phyloP scores from a whole-genome alignment of 2,113 vertebrate species.

The Poeciliopsis turrubarensis region DNA sequence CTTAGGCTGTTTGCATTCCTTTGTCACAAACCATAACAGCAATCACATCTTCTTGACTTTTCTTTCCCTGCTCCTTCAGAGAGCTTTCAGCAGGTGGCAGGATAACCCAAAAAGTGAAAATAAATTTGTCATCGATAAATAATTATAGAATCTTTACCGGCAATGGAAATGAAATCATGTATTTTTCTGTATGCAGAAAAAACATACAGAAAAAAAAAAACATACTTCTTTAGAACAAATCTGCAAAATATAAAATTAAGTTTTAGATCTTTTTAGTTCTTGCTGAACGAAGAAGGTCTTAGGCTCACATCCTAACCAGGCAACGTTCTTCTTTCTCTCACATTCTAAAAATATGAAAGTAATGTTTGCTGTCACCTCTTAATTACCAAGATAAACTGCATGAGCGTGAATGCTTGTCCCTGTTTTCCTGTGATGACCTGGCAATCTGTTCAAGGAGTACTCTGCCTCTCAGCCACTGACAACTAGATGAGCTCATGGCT shows the following conservation, averaged over 20 bases:
- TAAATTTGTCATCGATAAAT: not conserved
- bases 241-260: too few species aligned
- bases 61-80: not conserved
- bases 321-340: not conserved
- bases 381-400: too few species aligned
- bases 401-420: too few species aligned
- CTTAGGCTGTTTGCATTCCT: not conserved
- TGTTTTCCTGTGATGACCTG: too few species aligned
- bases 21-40: not conserved
- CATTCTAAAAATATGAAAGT: not conserved
- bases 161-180: not conserved
- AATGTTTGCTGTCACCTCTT: not conserved
- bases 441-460: too few species aligned
- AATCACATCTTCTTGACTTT: not conserved
- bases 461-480: too few species aligned
- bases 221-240: too few species aligned
- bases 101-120: constrained; percentile 23
- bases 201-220: too few species aligned
- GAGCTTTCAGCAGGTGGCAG: constrained; percentile 64
- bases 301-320: too few species aligned
- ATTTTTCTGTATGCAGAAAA: not conserved
- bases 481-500: too few species aligned
- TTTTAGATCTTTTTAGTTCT: too few species aligned
- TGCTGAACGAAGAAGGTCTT: too few species aligned
- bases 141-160: not conserved